Base-by-base conservation (phyloP, 2,888 invertebrate genomes). In the Euspilapteryx auroguttella region DNA sequence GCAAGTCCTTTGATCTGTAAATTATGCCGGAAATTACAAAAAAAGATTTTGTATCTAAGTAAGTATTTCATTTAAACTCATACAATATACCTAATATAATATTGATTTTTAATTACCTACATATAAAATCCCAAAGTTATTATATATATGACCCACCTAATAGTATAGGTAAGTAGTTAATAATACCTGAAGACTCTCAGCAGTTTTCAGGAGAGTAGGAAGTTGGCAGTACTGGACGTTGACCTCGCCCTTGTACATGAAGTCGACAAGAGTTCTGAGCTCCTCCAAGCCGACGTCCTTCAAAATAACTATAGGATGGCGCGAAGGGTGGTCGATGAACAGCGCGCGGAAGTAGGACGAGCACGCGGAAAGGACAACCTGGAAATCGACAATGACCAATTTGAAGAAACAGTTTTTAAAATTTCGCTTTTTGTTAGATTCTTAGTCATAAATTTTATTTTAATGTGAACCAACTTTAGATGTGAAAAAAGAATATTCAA, bases 181-280 rank as follows among this genome's bases (percentile, higher is more conserved):
- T n/a, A n/a, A n/a, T 46, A 82, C 92, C 80, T 93, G 91, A 41
- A 93, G 85, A 68, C 91, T 92, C 78, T 93, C 92, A 52, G 93
- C 93, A 55, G 92, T 93, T 78, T 90, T 91, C 47, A 93, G 83
- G 53, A 93, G 82, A 48, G 91, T 89, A 62, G 90, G 89, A 61
- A 93, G 81, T 79, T 91, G 90, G 79, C 91, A 91, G 75, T 91
- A 91, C 79, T 92, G 90, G 57, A 94, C 91, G 86, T 92, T 92
- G 51, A 94, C 93, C 78, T 94, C 93, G 56, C 93, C 93, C 76
- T 91, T 89, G 83, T 94, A 94, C 93, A 94, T 94, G 85, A 93
- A 94, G 82, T 93, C 92, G 64, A 94, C 87, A 59, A 94, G 85
- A 45, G 93, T 93, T 65, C 91, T 83, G 56, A 94, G 80, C 78